A percentile compares a stretch with the other conserved stretches of the same genome.
Evolutionary conservation across 2,113 vertebrate genomes (phyloP).

Genomic region (Esox niger): DNA sequence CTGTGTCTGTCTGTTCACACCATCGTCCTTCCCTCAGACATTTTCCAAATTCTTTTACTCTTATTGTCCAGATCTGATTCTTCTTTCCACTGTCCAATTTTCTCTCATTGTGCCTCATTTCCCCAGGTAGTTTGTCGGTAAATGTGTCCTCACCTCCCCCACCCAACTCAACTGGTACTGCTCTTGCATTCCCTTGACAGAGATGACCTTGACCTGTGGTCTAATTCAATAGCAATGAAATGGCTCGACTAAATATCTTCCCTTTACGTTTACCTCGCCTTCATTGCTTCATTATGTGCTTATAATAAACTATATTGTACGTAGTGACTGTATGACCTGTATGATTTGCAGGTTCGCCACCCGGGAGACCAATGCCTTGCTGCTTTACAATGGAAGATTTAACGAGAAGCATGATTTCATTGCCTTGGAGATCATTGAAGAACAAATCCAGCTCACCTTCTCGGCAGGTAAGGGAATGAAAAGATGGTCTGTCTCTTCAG

Average conservation of each 20-base stretch:
- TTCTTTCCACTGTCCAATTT: neutral
- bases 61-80: conserved; percentile 23
- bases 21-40: conserved; percentile 2
- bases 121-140: neutral
- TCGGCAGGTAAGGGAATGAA: conserved; percentile 73
- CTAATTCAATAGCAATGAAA: no score
- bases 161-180: neutral
- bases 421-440: conserved; percentile 81
- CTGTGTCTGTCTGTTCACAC: conserved; percentile 7
- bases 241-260: no score
- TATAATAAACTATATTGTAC: no score
- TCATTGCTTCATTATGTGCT: no score
- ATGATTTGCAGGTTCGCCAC: conserved; percentile 77
- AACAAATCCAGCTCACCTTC: conserved; percentile 84
- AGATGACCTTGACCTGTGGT: no score
- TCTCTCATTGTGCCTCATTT: conserved; percentile 2
- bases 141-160: neutral
- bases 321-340: neutral
- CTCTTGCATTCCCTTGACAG: neutral
- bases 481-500: no score
- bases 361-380: conserved; percentile 72
- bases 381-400: conserved; percentile 85
- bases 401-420: conserved; percentile 85
- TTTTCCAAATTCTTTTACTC: conserved; percentile 23
- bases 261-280: no score